Base-by-base conservation (phyloP, 2,888 invertebrate species). In the Drosophila prolongata region DNA sequence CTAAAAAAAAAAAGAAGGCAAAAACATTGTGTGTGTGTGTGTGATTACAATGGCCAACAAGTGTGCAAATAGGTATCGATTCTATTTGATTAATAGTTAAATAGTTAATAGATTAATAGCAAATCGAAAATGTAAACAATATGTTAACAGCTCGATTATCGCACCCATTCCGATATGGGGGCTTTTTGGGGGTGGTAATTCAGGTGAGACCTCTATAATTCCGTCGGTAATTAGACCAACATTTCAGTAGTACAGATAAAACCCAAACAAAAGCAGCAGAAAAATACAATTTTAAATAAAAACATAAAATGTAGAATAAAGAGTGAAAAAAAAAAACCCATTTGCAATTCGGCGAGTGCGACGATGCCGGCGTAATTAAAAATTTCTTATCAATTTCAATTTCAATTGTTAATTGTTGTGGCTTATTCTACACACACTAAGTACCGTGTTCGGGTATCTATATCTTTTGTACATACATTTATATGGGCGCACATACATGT, bases 371-470 rank as follows among this genome's bases (percentile, higher is more conserved):
- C 83, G 78, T 77, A 80, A 83, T 86, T 82, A 75, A 82, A 86
- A 80, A 64, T 14, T 66, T 66, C 66, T 66, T 66, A 66, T 72
- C 72, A 69, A 78, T 82, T 86, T 79, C 79, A 79, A 76, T 84
- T 76, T 68, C 78, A 86, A 81, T 81, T 78, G 83, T 80, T 80
- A 86, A 83, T 86, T 86, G 80, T 75, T 77, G 68, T 61, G 52
- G 71, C 80, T 53, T 35, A 50, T 11, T 24, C 19, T 16, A 47
- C 53, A 53, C 52, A 38, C 68, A 69, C 34, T 37, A 11, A 53
- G 38, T 38, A 14, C 52, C 27, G 30, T 42, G 30, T 6, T 55
- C 58, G 40, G 65, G 54, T 65, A 55, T 67, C 49, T 60, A 49
- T 76, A 71, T 50, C 47, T 75, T 19, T 44, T 64, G 40, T 16